A percentile compares a stretch with the other conserved stretches of the same genome.
These are phyloP conservation scores for Brachyistius frenatus DNA, from an alignment of 2,113 vertebrate genomes.

Conservation along the genomic window DNA sequence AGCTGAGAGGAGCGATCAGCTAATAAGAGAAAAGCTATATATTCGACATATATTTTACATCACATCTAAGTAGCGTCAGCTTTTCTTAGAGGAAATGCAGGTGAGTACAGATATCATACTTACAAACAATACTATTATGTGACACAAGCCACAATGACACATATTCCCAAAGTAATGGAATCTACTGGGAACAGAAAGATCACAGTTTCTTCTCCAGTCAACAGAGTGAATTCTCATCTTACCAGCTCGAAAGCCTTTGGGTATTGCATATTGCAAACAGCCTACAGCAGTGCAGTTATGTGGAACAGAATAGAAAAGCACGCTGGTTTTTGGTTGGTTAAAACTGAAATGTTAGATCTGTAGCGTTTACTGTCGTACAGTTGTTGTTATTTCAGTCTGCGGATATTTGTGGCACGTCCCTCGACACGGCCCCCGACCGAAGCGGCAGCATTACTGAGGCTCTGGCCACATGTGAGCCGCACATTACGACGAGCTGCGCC, in stretches of 20 bases:
- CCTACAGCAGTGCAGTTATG: conserved; percentile 70
- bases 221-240: conserved; percentile 66
- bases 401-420: conserved; percentile 72
- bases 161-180: conserved; percentile 71
- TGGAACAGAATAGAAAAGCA: conserved; percentile 63
- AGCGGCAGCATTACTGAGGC: conserved; percentile 68
- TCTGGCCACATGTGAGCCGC: conserved; percentile 77
- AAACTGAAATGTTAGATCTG: conserved; percentile 73
- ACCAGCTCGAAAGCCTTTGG: conserved; percentile 73
- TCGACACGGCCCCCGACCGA: conserved; percentile 61
- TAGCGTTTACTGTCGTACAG: conserved; percentile 73
- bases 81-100: conserved; percentile 42
- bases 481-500: conserved; percentile 60
- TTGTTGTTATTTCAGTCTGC: conserved; percentile 82
- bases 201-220: conserved; percentile 68
- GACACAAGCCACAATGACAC: conserved; percentile 69
- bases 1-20: conserved; percentile 18
- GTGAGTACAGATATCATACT: conserved; percentile 48
- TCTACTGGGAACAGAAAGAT: conserved; percentile 70
- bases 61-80: conserved; percentile 27
- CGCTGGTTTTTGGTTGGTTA: conserved; percentile 67
- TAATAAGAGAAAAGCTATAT: conserved; percentile 40
- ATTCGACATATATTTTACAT: conserved; percentile 36
- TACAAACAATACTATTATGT: conserved; percentile 66
- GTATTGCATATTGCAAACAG: conserved; percentile 81